phyloP scores from a whole-genome alignment of 1,140 invertebrate species.

The Hyles euphorbiae region DNA sequence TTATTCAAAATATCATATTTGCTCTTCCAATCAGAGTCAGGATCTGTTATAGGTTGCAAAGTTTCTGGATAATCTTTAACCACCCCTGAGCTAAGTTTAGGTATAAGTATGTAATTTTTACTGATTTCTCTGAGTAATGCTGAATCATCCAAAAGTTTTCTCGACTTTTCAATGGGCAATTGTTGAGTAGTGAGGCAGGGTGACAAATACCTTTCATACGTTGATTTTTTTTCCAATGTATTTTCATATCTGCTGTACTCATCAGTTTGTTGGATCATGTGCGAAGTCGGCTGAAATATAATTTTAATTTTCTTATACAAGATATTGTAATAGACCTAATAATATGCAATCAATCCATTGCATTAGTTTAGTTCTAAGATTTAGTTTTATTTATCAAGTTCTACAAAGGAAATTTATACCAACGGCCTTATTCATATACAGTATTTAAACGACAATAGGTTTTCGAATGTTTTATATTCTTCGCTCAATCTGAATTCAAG shows the following conservation, averaged over 20 bases:
- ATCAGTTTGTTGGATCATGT: neutral
- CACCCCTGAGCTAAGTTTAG: slow-evolving; percentile 30
- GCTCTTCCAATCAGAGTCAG: slow-evolving; percentile 53
- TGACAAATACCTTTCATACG: neutral
- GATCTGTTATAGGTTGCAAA: slow-evolving; percentile 11
- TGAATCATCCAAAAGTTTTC: slow-evolving; percentile 27
- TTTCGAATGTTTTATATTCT: too few species aligned
- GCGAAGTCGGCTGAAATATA: neutral
- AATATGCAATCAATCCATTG: too few species aligned
- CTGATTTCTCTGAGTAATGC: slow-evolving; percentile 51
- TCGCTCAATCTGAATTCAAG: too few species aligned
- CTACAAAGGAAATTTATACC: too few species aligned
- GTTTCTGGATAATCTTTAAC: neutral
- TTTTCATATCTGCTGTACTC: neutral
- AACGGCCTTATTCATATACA: too few species aligned
- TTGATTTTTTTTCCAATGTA: neutral
- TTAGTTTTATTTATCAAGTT: too few species aligned
- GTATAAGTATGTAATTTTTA: slow-evolving; percentile 63
- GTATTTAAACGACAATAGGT: too few species aligned
- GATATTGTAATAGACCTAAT: too few species aligned
- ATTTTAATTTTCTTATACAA: neutral
- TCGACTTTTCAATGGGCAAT: neutral
- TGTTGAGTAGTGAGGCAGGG: too few species aligned
- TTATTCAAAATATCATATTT: slow-evolving; percentile 64
- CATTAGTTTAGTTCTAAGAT: too few species aligned